These are phyloP conservation scores for Grammomys surdaster DNA, from an alignment of 2,113 vertebrate genomes.

Conservation along the genomic window DNA sequence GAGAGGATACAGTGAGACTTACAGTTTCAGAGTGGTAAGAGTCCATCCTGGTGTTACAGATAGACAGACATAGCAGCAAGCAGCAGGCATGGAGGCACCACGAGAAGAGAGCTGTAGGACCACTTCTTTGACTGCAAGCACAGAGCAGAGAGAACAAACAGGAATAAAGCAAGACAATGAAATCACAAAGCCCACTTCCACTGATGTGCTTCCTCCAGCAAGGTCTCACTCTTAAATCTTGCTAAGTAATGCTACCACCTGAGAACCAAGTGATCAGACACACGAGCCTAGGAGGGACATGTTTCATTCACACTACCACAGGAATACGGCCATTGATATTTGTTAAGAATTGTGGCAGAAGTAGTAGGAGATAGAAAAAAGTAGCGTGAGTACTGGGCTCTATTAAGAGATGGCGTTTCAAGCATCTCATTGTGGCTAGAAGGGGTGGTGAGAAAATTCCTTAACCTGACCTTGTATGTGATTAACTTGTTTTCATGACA, in stretches of 20 bases:
- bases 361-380: background rate
- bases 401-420: background rate
- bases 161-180: background rate
- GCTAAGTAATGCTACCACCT: background rate
- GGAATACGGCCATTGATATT: background rate
- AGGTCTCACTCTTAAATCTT: background rate
- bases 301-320: background rate
- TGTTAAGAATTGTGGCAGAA: background rate
- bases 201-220: background rate
- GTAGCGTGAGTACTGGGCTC: background rate
- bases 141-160: background rate
- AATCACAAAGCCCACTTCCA: background rate
- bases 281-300: background rate
- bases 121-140: background rate
- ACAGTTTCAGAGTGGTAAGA: background rate
- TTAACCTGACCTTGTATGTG: background rate
- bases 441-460: constrained; percentile 23
- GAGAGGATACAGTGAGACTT: background rate
- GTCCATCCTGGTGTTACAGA: background rate
- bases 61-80: background rate
- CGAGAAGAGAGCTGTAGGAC: background rate
- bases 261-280: background rate
- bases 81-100: background rate
- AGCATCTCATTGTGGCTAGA: background rate
- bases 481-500: constrained; percentile 41